Evolutionary conservation across 2,888 invertebrate species (phyloP), one percentile per base, ranked within the genome.

Genomic region (Zaprionus lineosus): DNA sequence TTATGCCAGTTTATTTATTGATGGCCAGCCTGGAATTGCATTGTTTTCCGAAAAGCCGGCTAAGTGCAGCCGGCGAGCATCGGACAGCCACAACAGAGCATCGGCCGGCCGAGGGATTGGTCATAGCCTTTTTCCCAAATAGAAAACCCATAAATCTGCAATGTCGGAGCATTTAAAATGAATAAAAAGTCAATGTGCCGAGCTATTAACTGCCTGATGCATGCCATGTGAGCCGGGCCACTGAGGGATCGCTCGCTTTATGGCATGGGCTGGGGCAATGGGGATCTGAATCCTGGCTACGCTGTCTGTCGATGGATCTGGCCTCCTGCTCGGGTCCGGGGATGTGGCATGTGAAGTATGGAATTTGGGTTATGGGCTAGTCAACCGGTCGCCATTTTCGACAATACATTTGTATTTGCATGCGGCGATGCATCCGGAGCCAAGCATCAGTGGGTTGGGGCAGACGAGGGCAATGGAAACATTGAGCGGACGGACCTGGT

Each of bases 181-280:
- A 86, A 84, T 86, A 84, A 86, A 82, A 83, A 84, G 86, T 82
- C 82, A 86, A 83, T 83, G 86, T 83, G 84, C 83, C 84, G 76
- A 86, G 83, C 86, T 86, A 83, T 83, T 86, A 86, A 86, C 85
- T 84, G 86, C 84, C 81, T 72, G 75, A 74, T 77, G 64, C 81
- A 75, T 66, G 63, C 83, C 63, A 51, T 71, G 57, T 56, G 62
- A 24, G 29, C 46, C 19, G 39, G 4, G 34, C 37, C 39, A 33
- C 6, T 36, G 12, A 15, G 46, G 33, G 46, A 33, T 21, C 56
- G 37, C 37, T n/a, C 16, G 18, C 28, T 19, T 18, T 8, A 33
- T 33, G 29, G 34, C 8, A 18, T 8, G 11, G 15, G 11, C 7
- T 19, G 24, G 21, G 15, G 4, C 18, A 21, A n/a, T n/a, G n/a